Evolutionary conservation across 2,113 vertebrate species (phyloP).

Genomic region (Butorides virescens): DNA sequence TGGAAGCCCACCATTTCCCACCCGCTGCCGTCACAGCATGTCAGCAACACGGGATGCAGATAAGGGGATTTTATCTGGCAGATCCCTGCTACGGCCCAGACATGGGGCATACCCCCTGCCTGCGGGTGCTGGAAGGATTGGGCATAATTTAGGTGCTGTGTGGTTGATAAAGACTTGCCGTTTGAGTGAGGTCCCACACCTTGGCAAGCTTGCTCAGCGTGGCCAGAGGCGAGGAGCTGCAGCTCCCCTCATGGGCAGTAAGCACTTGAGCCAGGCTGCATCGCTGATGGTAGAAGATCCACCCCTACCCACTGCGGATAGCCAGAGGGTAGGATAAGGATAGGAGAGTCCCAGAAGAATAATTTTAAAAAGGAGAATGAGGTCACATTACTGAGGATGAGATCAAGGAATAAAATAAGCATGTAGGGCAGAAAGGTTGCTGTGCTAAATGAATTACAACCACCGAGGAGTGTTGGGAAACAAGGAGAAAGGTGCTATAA

Average conservation of each 20-base stretch:
- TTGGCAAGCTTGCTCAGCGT: neutral
- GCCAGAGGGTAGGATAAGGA: neutral
- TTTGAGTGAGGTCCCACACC: neutral
- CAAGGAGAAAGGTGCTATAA: constrained; percentile 66
- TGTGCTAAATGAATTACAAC: constrained; percentile 59
- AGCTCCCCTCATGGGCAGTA: neutral
- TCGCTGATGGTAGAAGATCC: accelerated
- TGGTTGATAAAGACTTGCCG: neutral
- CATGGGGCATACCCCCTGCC: neutral
- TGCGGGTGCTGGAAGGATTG: neutral
- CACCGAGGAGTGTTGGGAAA: constrained; percentile 48
- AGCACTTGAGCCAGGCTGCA: neutral
- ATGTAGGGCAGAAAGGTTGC: constrained; percentile 62
- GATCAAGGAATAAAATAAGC: constrained; percentile 67
- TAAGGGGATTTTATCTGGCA: neutral
- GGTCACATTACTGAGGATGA: constrained; percentile 65
- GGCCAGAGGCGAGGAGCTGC: neutral
- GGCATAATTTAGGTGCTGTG: neutral
- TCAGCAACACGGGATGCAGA: neutral
- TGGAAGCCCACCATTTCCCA: neutral
- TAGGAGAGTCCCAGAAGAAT: constrained; percentile 43
- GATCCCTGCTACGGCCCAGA: neutral
- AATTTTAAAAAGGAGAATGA: constrained; percentile 35
- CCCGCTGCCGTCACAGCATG: neutral
- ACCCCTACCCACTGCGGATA: neutral